Base-by-base conservation (phyloP, 2,797 vertebrate species). In the Lacerta bilineata region DNA sequence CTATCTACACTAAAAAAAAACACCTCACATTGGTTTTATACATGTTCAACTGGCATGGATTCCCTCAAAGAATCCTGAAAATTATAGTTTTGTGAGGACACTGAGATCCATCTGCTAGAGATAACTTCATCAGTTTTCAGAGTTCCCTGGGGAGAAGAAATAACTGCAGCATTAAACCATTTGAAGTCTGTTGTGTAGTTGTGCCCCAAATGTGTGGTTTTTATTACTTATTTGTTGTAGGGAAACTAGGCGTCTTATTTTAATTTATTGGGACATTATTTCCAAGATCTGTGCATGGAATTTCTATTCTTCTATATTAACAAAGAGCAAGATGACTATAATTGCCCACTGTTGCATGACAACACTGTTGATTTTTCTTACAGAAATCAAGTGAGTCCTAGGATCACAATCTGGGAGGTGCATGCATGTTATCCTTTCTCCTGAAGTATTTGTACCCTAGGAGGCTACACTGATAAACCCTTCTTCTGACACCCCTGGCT, bases 361-460 rank as follows among this genome's bases (percentile, higher is more conserved):
- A 33, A 78, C 17, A 27, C 29, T 64, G 18, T 74, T 74, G 72
- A 74, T 84, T 5, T 77, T 20, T 69, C 33, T 88, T 85, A 25
- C 9, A 17, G 69, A 50, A 85, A 25, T 27, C 29, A 55, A 61
- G 50, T 50, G 10, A 72, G 23, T 76, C 33, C 64, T 36, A 69
- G 18, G 13, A 59, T 84, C 72, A 20, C 50, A 50, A 68, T 75
- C 18, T 85, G 69, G 10, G 61, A 76, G 25, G 27, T 78, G 5
- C 5, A 76, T 18, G 23, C 59, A 64, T 72, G 2, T 15, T 36
- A 88, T 78, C 10, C 72, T 82, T 88, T 17, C 41, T 86, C 84
- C 84, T 81, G 39, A 23, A 80, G 41, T 76, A 77, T 84, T 75
- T 33, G 39, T 68, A 29, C 77, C 83, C 43, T 87, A 81, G 23